A percentile compares a stretch with the other conserved stretches of the same genome.
phyloP scores from a whole-genome alignment of 2,113 vertebrate genomes.

The Oxyruncus cristatus region DNA sequence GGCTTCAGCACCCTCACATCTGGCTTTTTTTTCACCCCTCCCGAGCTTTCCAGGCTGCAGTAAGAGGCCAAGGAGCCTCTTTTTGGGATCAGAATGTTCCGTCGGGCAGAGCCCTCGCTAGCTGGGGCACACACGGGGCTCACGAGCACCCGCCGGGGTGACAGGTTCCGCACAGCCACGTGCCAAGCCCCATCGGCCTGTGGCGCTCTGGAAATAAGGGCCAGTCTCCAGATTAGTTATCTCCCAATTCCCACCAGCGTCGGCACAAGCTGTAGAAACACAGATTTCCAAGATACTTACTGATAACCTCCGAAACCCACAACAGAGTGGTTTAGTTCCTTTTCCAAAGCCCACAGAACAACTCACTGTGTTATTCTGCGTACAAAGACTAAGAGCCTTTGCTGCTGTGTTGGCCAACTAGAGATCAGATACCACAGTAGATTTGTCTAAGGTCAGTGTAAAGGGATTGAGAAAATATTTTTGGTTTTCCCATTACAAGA shows the following conservation, averaged over 20 bases:
- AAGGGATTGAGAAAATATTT: background rate
- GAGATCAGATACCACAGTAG: conserved; percentile 13
- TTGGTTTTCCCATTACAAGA: background rate
- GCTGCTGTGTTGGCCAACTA: background rate
- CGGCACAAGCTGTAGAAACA: background rate
- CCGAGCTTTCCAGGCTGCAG: background rate
- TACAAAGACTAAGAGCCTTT: background rate
- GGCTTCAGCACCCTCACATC: background rate
- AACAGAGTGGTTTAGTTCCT: background rate
- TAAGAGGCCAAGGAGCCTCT: fast-evolving
- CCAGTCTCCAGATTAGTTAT: background rate
- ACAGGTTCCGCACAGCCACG: background rate
- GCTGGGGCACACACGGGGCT: fast-evolving
- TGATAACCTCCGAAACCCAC: background rate
- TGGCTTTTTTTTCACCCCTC: background rate
- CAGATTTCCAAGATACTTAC: background rate
- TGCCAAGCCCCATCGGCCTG: fast-evolving
- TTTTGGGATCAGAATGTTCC: background rate
- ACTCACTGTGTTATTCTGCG: background rate
- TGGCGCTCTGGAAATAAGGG: background rate
- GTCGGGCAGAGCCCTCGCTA: background rate
- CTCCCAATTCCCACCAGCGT: background rate
- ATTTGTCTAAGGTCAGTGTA: background rate
- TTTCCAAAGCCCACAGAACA: background rate
- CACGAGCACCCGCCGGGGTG: fast-evolving